Conservation (phyloP, 2,888 invertebrate species). For the Eupithecia pulchellata region DNA sequence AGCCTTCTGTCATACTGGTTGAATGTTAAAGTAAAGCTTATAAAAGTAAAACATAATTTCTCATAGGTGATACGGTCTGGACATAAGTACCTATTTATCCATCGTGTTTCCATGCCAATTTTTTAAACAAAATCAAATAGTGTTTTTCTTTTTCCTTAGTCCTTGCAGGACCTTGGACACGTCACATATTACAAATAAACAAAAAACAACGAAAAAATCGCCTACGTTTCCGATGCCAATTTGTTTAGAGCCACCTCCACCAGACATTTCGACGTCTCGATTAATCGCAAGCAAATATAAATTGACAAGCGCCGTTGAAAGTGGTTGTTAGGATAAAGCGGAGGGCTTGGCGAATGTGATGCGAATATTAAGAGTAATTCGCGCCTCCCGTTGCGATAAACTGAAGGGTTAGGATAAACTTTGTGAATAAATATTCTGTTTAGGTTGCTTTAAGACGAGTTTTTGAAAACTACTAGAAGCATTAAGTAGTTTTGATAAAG, state of each 20-base stretch:
- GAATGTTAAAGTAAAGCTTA: too few relatives aligned
- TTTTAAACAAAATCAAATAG: too few relatives aligned
- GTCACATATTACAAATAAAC: background rate
- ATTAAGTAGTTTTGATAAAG: too few relatives aligned
- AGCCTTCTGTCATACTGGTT: too few relatives aligned
- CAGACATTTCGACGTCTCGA: conserved; percentile 63
- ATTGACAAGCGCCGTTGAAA: conserved; percentile 77
- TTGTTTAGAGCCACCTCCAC: conserved; percentile 31
- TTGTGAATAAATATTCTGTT: conserved; percentile 43
- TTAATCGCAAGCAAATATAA: conserved; percentile 81
- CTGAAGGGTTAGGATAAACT: conserved; percentile 52
- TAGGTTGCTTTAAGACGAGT: background rate
- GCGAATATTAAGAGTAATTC: conserved; percentile 70
- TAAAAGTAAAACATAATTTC: too few relatives aligned
- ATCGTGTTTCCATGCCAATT: background rate
- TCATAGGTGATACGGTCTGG: too few relatives aligned
- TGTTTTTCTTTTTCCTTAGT: background rate
- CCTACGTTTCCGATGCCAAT: background rate
- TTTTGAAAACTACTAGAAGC: too few relatives aligned
- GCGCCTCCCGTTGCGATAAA: conserved; percentile 52
- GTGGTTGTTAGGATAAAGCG: conserved; percentile 75
- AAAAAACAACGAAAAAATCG: background rate
- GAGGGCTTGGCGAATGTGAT: conserved; percentile 71
- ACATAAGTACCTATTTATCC: too few relatives aligned
- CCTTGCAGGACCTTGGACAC: background rate